Evolutionary conservation across 2,888 invertebrate species (phyloP).

Genomic region (Empis stercorea): DNA sequence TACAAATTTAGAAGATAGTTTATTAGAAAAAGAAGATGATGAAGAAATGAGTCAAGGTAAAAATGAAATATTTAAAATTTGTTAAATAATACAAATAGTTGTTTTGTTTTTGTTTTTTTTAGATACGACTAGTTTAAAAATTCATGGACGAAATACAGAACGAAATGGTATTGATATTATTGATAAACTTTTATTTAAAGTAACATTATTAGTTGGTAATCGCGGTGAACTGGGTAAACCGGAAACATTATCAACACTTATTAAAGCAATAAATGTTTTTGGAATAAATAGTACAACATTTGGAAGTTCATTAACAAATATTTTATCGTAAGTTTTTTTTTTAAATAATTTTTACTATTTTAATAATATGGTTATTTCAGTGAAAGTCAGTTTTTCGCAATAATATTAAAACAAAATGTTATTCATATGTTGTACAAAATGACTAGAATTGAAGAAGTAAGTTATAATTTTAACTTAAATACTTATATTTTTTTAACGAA

Average conservation of each 20-base stretch:
- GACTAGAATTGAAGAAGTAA: constrained; percentile 28
- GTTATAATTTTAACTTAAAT: not conserved
- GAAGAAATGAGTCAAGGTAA: constrained; percentile 25
- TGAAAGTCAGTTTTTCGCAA: constrained; percentile 33
- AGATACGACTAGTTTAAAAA: not conserved
- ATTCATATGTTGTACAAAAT: constrained; percentile 29
- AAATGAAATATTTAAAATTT: not conserved
- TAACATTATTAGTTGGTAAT: constrained; percentile 28
- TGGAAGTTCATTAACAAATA: constrained; percentile 29
- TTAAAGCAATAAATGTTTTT: constrained; percentile 30
- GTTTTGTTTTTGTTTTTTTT: not conserved
- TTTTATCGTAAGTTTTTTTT: constrained; percentile 28
- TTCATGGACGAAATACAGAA: not conserved
- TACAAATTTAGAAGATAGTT: constrained; percentile 27
- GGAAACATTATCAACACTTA: constrained; percentile 28
- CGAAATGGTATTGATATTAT: constrained; percentile 19
- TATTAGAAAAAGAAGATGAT: constrained; percentile 31
- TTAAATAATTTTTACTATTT: too few relatives aligned
- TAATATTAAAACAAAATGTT: constrained; percentile 30
- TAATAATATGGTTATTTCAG: constrained; percentile 16
- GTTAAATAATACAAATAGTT: not conserved
- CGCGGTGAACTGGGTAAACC: constrained; percentile 28
- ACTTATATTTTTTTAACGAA: not conserved
- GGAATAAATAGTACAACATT: constrained; percentile 26
- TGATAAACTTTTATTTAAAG: constrained; percentile 29